Conservation (phyloP, 2,113 vertebrate species). For the Dasyurus viverrinus region DNA sequence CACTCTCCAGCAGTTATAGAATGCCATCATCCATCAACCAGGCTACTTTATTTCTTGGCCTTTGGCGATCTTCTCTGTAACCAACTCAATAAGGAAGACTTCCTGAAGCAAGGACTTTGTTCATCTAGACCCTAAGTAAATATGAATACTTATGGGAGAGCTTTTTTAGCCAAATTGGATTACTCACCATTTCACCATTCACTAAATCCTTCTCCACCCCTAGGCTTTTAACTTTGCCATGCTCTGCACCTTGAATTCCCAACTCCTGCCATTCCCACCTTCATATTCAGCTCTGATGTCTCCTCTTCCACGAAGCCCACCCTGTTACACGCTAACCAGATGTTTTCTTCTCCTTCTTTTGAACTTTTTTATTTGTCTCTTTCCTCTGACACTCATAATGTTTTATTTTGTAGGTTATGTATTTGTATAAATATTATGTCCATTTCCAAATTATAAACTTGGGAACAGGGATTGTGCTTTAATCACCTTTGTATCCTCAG, state of each 20-base stretch:
- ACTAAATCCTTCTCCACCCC: not conserved
- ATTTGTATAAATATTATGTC: not conserved
- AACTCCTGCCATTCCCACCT: not conserved
- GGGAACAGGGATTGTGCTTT: not conserved
- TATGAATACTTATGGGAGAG: not conserved
- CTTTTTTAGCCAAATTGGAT: not conserved
- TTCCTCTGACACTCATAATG: not conserved
- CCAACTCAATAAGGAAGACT: not conserved
- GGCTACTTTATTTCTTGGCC: slow-evolving; percentile 2
- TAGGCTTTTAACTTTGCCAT: not conserved
- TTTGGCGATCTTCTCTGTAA: not conserved
- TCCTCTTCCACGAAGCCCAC: not conserved
- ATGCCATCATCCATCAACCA: not conserved
- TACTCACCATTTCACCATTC: not conserved
- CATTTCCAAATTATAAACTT: not conserved
- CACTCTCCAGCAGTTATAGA: not conserved
- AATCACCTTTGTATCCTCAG: not conserved
- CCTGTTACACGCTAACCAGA: not conserved
- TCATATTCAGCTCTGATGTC: not conserved
- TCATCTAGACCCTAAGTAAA: not conserved
- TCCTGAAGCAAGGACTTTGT: not conserved
- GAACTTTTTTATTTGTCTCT: not conserved
- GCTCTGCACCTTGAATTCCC: not conserved
- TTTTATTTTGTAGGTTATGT: not conserved
- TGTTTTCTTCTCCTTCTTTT: not conserved